Evolutionary conservation across 1,140 invertebrate species (phyloP).

Genomic region (Zaprionus davidi): DNA sequence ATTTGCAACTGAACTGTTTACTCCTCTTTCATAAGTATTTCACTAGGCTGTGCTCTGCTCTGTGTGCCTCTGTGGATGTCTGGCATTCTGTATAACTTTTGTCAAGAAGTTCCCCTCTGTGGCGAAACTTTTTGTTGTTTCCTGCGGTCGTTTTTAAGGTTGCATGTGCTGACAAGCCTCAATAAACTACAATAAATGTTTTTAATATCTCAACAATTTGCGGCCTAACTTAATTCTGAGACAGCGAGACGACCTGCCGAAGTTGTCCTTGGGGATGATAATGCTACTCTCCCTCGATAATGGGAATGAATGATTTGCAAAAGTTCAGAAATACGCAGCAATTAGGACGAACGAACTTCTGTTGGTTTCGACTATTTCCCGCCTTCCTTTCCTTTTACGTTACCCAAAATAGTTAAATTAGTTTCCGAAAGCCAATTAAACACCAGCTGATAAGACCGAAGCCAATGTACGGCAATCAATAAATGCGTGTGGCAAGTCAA

Average conservation of each 20-base stretch:
- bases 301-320: background rate
- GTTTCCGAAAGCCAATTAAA: conserved; percentile 58
- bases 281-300: background rate
- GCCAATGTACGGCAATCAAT: conserved; percentile 57
- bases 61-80: conserved; percentile 10
- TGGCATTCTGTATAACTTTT: background rate
- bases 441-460: conserved; percentile 51
- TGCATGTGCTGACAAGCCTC: conserved; percentile 76
- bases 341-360: background rate
- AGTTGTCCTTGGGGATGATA: background rate
- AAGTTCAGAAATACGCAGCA: conserved; percentile 6
- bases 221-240: conserved; percentile 33
- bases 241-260: background rate
- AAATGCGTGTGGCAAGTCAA: conserved; percentile 1
- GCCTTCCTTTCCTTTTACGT: background rate
- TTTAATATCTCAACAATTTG: conserved; percentile 70
- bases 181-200: conserved; percentile 81
- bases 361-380: background rate
- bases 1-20: conserved; percentile 59
- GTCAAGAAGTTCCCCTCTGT: conserved; percentile 6
- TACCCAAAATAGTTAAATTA: conserved; percentile 41
- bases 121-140: conserved; percentile 37
- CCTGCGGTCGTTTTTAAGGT: conserved; percentile 41
- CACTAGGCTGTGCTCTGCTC: conserved; percentile 21
- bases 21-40: conserved; percentile 41